These are phyloP conservation scores for Abrostola tripartita DNA, from an alignment of 2,888 invertebrate species.

Conservation along the genomic window DNA sequence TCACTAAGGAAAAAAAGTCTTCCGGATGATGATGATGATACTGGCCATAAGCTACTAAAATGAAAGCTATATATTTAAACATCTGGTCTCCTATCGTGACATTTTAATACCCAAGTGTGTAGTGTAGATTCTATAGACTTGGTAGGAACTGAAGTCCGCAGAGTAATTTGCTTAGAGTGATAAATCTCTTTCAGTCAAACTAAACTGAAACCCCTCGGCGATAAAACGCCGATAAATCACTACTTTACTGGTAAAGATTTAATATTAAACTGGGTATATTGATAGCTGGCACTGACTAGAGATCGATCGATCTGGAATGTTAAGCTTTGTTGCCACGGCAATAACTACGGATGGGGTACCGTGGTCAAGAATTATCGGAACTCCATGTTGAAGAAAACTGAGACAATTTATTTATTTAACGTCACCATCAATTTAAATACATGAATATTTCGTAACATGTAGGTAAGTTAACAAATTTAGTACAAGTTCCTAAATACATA, in stretches of 20 bases:
- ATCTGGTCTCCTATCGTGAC: neutral
- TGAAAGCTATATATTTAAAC: too few species aligned
- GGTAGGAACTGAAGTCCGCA: conserved; percentile 16
- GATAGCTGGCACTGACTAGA: conserved; percentile 4
- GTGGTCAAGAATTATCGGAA: neutral
- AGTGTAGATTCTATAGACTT: conserved; percentile 29
- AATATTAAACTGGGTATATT: conserved; percentile 5
- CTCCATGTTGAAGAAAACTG: too few species aligned
- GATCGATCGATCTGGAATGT: neutral
- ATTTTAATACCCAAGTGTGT: conserved; percentile 18
- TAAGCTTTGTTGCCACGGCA: neutral
- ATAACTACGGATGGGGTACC: too few species aligned
- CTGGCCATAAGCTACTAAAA: too few species aligned
- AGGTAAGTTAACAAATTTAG: too few species aligned
- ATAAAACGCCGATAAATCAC: conserved; percentile 22
- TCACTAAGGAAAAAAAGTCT: too few species aligned
- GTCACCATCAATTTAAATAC: too few species aligned
- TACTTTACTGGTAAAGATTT: conserved; percentile 10
- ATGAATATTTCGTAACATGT: too few species aligned
- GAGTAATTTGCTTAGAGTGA: conserved; percentile 26
- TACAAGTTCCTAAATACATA: too few species aligned
- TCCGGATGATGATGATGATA: too few species aligned
- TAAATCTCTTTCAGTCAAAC: conserved; percentile 44
- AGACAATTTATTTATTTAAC: too few species aligned
- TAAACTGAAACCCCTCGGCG: conserved; percentile 24